Base-by-base conservation (phyloP, 1,140 invertebrate genomes). In the Leptinotarsa defecta region DNA sequence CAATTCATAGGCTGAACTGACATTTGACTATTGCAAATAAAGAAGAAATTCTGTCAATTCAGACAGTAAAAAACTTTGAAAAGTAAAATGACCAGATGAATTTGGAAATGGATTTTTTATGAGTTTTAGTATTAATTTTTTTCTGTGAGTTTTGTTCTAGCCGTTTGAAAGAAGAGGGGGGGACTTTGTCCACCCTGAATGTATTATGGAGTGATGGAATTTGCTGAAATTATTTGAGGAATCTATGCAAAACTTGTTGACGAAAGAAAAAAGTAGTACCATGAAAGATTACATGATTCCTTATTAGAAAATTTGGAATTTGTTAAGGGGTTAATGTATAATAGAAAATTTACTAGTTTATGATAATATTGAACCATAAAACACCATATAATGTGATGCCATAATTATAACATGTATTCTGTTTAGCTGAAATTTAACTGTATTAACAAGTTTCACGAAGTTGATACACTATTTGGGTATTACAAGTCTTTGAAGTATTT, bases 351-450 rank as follows among this genome's bases (percentile, higher is more conserved):
- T 43, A 57, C 52, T 17, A 19, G 15, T 57, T 57, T 57, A 57
- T 57, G 52, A 57, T 57, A 15, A 57, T 57, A 57, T 57, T 57
- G 52, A 57, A 57, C 52, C 52, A n/a, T 57, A 57, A 57, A 57
- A 17, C 15, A 57, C 52, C n/a, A 17, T 17, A n/a, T 57, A 57
- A 17, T n/a, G n/a, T 57, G 52, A 57, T 57, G 52, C 52, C 52
- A 57, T 43, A 43, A 11, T 43, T 43, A 11, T 43, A 11, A 11
- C 34, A 43, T 43, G 34, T 43, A 43, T 43, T 43, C 8, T 43
- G 2, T 43, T 43, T 11, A 11, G 34, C 34, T 43, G 34, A 43
- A 43, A 3, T 43, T 43, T 2, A 43, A 34, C 27, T 34, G 6
- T 34, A 6, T 34, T 34, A 34, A 43, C 34, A 43, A 43, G 34